Conservation (phyloP, 2,888 invertebrate species). For the Ischnura elegans region DNA sequence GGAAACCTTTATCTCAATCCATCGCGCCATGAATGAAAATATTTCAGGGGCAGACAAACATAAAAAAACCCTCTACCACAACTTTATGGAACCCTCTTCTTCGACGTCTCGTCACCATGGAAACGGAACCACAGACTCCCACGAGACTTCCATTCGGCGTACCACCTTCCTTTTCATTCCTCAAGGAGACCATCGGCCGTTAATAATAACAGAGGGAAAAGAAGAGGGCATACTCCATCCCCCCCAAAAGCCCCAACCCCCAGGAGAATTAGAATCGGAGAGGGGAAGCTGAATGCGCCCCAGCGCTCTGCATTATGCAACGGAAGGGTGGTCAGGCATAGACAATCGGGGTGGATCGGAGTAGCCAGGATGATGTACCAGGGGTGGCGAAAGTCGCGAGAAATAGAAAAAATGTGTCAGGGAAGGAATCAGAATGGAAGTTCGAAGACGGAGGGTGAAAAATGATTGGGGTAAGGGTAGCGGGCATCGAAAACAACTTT, state of each 20-base stretch:
- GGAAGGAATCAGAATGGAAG: neutral
- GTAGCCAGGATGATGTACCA: neutral
- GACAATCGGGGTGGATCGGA: neutral
- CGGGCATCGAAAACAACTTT: neutral
- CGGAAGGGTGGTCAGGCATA: neutral
- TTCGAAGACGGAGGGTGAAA: neutral
- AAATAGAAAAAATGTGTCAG: neutral
- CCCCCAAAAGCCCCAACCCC: neutral
- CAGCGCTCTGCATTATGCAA: slow-evolving; percentile 1
- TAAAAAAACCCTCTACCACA: neutral
- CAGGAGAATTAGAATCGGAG: slow-evolving; percentile 26
- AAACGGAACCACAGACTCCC: neutral
- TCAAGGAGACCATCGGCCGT: neutral
- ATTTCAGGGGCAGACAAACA: too few species aligned
- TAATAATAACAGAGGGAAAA: neutral
- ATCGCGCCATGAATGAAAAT: too few species aligned
- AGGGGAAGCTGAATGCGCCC: neutral
- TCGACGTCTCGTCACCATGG: neutral
- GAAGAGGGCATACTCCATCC: neutral
- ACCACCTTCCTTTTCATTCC: neutral
- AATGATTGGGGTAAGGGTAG: neutral
- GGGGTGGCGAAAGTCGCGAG: neutral
- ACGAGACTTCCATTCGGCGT: neutral
- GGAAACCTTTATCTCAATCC: too few species aligned
- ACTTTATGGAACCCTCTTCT: neutral